These are phyloP conservation scores for Beroe forskalii DNA, from an alignment of 37 sponge, comb jelly and placozoan species.

Conservation along the genomic window DNA sequence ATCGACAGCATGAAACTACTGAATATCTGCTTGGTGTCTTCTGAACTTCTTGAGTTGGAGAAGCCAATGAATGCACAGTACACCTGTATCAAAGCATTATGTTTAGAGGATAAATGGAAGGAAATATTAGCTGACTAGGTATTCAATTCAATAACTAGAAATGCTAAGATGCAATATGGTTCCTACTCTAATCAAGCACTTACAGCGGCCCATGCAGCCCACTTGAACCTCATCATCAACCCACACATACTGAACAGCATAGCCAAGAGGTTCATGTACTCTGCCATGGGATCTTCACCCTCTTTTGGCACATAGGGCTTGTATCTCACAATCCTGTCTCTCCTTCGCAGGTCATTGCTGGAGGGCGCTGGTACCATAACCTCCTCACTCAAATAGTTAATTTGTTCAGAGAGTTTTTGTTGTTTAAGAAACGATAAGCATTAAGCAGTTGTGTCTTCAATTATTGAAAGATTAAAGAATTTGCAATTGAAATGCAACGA, in stretches of 20 bases:
- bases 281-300: conserved; percentile 62
- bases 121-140: too few species aligned
- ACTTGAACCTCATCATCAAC: conserved; percentile 62
- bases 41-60: conserved; percentile 56
- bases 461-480: too few species aligned
- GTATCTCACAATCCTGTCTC: conserved; percentile 52
- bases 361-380: conserved; percentile 51
- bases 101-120: too few species aligned
- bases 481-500: too few species aligned
- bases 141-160: too few species aligned
- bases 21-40: conserved; percentile 62
- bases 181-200: too few species aligned
- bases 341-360: conserved; percentile 29
- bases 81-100: not conserved
- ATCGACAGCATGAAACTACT: conserved; percentile 64
- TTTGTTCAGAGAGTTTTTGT: too few species aligned
- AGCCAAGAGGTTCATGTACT: conserved; percentile 65
- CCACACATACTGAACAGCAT: conserved; percentile 65
- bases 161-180: too few species aligned
- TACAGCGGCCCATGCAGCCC: conserved; percentile 67
- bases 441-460: too few species aligned
- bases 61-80: conserved; percentile 63
- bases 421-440: too few species aligned
- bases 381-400: too few species aligned
- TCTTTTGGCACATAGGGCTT: conserved; percentile 61